phyloP scores from a whole-genome alignment of 2,797 vertebrate genomes.

The Lepilemur ruficaudatus region DNA sequence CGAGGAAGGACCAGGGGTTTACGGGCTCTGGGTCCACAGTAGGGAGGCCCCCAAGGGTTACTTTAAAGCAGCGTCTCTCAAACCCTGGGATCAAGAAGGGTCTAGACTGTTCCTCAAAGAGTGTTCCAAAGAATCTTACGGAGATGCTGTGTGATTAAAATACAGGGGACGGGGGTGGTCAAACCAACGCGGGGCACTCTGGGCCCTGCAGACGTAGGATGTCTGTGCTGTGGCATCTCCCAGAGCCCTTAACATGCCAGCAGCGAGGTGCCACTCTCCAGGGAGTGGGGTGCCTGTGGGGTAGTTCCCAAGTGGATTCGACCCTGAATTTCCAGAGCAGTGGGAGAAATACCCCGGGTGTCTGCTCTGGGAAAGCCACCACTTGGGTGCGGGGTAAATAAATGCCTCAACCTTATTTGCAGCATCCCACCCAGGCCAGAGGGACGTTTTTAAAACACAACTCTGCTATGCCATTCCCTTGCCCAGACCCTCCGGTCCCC shows the following conservation, averaged over 20 bases:
- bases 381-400: background rate
- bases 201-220: no score
- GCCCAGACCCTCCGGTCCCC: background rate
- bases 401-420: background rate
- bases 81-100: background rate
- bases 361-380: background rate
- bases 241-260: background rate
- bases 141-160: background rate
- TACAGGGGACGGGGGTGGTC: background rate
- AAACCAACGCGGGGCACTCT: accelerated
- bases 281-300: no score
- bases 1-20: background rate
- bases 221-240: background rate
- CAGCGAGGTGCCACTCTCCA: background rate
- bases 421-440: background rate
- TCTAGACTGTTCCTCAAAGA: background rate
- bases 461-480: background rate
- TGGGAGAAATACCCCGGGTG: background rate
- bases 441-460: background rate
- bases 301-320: background rate
- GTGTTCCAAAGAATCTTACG: background rate
- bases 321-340: background rate
- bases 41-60: background rate
- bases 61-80: background rate
- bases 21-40: background rate